Conservation (phyloP, 2,113 vertebrate species). For the Thunnus maccoyii region DNA sequence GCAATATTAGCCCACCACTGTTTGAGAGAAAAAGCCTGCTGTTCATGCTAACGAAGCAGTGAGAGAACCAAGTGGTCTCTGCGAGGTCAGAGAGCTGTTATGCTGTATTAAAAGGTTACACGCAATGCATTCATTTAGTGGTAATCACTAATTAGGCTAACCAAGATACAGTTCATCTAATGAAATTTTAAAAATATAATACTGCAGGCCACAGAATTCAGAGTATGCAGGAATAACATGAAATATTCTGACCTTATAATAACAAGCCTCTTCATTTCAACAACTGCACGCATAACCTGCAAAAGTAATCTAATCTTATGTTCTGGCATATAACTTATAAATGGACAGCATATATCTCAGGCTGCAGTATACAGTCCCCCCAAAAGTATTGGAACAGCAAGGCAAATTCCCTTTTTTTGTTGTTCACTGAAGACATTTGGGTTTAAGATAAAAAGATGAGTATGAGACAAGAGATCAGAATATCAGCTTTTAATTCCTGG, state of each 20-base stretch:
- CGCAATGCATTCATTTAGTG: conserved; percentile 22
- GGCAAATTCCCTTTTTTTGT: too few relatives aligned
- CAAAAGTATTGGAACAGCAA: too few relatives aligned
- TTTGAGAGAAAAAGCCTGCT: conserved; percentile 35
- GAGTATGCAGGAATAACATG: neutral
- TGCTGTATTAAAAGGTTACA: conserved; percentile 25
- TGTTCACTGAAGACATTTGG: too few relatives aligned
- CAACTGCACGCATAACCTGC: neutral
- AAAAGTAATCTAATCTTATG: neutral
- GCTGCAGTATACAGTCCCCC: neutral
- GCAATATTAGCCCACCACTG: conserved; percentile 35
- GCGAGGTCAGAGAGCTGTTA: conserved; percentile 30
- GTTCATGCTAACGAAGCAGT: conserved; percentile 41
- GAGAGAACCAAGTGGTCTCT: conserved; percentile 16
- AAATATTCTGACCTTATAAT: conserved; percentile 41
- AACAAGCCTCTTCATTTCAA: conserved; percentile 17
- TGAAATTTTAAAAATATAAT: conserved; percentile 46
- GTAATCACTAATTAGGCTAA: conserved; percentile 31
- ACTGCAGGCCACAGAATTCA: neutral
- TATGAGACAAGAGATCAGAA: too few relatives aligned
- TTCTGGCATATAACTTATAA: neutral
- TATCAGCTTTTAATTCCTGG: too few relatives aligned
- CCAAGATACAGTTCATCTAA: conserved; percentile 10
- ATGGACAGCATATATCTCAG: neutral
- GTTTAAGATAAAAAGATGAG: too few relatives aligned